These are phyloP conservation scores for Autographa pulchrina DNA, from an alignment of 2,888 invertebrate genomes.

Conservation along the genomic window DNA sequence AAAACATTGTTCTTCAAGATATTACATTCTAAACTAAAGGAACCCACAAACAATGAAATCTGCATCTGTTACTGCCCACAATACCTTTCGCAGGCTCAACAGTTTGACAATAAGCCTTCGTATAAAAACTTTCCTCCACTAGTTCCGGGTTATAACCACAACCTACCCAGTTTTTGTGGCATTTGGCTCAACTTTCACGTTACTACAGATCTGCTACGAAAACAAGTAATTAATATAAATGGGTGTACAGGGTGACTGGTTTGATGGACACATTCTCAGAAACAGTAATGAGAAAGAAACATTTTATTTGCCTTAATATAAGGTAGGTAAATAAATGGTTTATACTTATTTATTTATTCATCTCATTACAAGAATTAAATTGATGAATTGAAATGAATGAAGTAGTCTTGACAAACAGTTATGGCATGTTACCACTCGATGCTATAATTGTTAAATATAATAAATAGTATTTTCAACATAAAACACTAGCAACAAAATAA, in stretches of 20 bases:
- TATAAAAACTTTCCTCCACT: conserved; percentile 42
- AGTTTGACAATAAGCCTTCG: conserved; percentile 24
- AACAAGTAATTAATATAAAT: conserved; percentile 50
- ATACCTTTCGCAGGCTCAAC: background rate
- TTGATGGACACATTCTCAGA: background rate
- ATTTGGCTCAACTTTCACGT: conserved; percentile 30
- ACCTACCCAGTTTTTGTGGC: conserved; percentile 42
- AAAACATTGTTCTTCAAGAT: no score
- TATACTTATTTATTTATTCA: no score
- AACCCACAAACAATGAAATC: background rate
- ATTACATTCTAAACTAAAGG: background rate
- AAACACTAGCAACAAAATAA: no score
- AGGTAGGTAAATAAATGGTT: no score
- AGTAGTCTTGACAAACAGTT: no score
- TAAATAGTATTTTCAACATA: no score
- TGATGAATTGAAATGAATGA: no score
- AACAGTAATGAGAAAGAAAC: no score
- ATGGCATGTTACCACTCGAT: no score
- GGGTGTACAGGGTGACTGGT: conserved; percentile 11
- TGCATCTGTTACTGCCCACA: background rate
- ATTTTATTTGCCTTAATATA: no score
- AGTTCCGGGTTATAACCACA: conserved; percentile 36
- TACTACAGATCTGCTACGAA: conserved; percentile 9
- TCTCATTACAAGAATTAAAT: no score
- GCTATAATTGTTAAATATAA: no score